phyloP scores from a whole-genome alignment of 1,140 invertebrate genomes.

The Caerostris extrusa region DNA sequence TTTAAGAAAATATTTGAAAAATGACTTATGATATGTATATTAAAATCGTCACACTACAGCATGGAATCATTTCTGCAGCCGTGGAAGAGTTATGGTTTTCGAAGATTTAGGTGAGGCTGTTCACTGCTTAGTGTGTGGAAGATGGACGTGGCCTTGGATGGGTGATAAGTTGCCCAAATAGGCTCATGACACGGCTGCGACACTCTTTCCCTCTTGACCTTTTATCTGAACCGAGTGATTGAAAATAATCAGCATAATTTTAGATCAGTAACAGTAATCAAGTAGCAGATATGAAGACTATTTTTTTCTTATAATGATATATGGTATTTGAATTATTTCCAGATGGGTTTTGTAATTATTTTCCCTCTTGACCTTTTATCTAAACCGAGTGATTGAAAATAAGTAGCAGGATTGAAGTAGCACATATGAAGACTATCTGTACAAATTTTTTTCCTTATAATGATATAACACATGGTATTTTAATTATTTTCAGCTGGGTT shows the following conservation, averaged over 20 bases:
- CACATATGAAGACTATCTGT: too few species aligned
- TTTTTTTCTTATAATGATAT: too few species aligned
- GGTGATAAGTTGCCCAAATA: conserved; percentile 17
- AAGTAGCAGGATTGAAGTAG: background rate
- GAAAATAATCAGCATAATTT: background rate
- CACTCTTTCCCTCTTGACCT: background rate
- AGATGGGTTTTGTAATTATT: background rate
- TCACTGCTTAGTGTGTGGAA: background rate
- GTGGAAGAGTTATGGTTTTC: conserved; percentile 33
- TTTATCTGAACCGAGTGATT: background rate
- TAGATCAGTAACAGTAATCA: background rate
- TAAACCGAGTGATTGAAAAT: background rate
- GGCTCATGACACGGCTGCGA: background rate
- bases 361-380: background rate
- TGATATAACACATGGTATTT: too few species aligned
- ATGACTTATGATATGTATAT: too few species aligned
- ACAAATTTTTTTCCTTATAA: too few species aligned
- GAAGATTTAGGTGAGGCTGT: conserved; percentile 48
- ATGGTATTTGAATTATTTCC: too few species aligned
- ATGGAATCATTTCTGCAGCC: background rate
- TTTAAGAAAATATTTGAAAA: too few species aligned
- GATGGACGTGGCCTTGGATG: background rate
- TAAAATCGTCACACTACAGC: too few species aligned
- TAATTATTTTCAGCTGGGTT: too few species aligned
- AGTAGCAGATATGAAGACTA: background rate